Conservation (phyloP, 1,140 invertebrate species). For the Drosophila neocordata region DNA sequence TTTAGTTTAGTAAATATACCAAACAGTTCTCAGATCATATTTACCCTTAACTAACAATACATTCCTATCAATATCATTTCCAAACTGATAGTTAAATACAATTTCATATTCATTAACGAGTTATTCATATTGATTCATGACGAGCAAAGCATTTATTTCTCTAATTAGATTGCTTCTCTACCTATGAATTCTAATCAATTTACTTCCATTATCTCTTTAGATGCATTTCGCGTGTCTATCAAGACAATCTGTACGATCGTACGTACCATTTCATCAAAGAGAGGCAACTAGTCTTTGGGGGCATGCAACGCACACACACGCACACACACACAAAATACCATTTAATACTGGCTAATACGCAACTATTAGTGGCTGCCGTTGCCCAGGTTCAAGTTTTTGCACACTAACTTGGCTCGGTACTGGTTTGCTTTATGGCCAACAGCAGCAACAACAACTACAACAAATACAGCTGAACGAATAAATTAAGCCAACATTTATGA, state of each 20-base stretch:
- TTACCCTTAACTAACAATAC: no score
- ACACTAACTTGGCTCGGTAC: conserved; percentile 22
- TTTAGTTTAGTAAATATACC: no score
- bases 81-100: background rate
- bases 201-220: conserved; percentile 31
- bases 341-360: conserved; percentile 37
- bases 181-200: conserved; percentile 57
- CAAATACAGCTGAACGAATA: conserved; percentile 53
- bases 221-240: conserved; percentile 46
- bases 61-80: no score
- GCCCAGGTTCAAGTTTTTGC: conserved; percentile 4
- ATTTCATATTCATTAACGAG: background rate
- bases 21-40: no score
- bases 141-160: conserved; percentile 18
- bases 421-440: conserved; percentile 54
- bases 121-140: background rate
- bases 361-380: conserved; percentile 41
- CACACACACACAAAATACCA: background rate
- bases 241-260: conserved; percentile 26
- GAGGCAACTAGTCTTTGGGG: background rate
- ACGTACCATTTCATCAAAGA: conserved; percentile 16
- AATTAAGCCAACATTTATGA: conserved; percentile 73
- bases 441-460: background rate
- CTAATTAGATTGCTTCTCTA: conserved; percentile 37
- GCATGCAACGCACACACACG: conserved; percentile 18